Conservation (phyloP, 2,113 vertebrate species). For the Chloropsis cyanopogon region DNA sequence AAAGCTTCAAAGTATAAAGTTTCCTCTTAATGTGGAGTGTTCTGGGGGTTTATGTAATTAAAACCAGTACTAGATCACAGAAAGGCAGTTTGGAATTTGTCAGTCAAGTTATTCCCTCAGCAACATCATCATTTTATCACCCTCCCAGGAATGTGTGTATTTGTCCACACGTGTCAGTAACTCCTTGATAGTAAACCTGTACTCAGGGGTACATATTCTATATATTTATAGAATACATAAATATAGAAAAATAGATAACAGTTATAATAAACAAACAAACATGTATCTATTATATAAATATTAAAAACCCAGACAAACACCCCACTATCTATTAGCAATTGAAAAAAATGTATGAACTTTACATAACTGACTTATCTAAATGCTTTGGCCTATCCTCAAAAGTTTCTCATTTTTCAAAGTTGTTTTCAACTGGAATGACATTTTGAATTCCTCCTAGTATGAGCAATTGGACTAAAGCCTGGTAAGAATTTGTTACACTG, state of each 20-base stretch:
- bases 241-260: neutral
- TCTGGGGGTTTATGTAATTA: neutral
- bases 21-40: neutral
- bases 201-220: neutral
- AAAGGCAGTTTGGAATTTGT: neutral
- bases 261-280: too few species aligned
- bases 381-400: neutral
- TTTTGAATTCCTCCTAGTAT: conserved; percentile 38
- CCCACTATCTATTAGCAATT: neutral
- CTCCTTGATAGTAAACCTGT: neutral
- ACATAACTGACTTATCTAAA: conserved; percentile 36
- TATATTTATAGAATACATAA: neutral
- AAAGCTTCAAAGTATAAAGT: neutral
- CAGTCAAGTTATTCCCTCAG: neutral
- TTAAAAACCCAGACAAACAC: neutral
- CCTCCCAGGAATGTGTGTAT: neutral
- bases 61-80: neutral
- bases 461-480: conserved; percentile 17
- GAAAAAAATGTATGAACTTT: neutral
- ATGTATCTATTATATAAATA: neutral
- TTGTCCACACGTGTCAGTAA: neutral
- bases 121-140: fast-evolving
- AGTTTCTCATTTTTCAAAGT: conserved; percentile 11
- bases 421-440: conserved; percentile 34
- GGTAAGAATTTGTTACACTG: neutral